Conservation (phyloP, 1,140 invertebrate genomes). For the Plodia interpunctella region DNA sequence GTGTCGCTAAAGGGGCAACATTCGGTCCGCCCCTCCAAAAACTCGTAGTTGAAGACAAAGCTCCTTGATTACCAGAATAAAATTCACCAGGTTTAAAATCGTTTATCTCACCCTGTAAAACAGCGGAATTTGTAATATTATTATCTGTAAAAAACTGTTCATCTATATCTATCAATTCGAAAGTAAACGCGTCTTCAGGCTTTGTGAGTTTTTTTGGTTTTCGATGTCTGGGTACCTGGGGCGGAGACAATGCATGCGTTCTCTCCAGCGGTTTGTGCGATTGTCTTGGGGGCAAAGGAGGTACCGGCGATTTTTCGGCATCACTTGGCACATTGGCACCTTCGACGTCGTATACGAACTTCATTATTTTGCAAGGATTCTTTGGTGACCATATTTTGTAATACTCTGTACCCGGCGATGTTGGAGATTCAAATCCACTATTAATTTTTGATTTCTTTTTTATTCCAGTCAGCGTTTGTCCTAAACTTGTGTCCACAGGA, state of each 20-base stretch:
- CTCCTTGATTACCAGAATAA: slow-evolving; percentile 58
- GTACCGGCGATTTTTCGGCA: slow-evolving; percentile 68
- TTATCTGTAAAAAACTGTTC: slow-evolving; percentile 77
- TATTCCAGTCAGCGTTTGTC: slow-evolving; percentile 57
- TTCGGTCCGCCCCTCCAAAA: slow-evolving; percentile 60
- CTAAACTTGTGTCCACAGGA: slow-evolving; percentile 67
- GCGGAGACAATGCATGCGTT: slow-evolving; percentile 78
- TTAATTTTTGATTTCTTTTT: slow-evolving; percentile 72
- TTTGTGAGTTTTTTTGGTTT: slow-evolving; percentile 79
- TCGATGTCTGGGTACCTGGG: slow-evolving; percentile 77
- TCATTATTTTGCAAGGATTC: slow-evolving; percentile 77
- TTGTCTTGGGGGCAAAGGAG: slow-evolving; percentile 69
- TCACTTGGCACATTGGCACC: slow-evolving; percentile 71
- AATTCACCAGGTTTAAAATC: slow-evolving; percentile 74
- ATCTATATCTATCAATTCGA: slow-evolving; percentile 88
- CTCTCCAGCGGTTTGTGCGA: slow-evolving; percentile 81
- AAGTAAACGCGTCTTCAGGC: slow-evolving; percentile 85
- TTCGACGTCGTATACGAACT: slow-evolving; percentile 76
- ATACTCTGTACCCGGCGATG: slow-evolving; percentile 78
- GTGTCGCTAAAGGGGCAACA: slow-evolving; percentile 79
- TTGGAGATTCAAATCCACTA: slow-evolving; percentile 71
- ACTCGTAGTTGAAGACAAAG: slow-evolving; percentile 55
- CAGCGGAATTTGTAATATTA: slow-evolving; percentile 62
- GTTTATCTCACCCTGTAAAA: slow-evolving; percentile 54
- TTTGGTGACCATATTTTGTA: slow-evolving; percentile 80